A percentile compares a stretch with the other conserved stretches of the same genome.
These are phyloP conservation scores for Flexamia atlantica DNA, from an alignment of 2,888 invertebrate species.

Conservation along the genomic window DNA sequence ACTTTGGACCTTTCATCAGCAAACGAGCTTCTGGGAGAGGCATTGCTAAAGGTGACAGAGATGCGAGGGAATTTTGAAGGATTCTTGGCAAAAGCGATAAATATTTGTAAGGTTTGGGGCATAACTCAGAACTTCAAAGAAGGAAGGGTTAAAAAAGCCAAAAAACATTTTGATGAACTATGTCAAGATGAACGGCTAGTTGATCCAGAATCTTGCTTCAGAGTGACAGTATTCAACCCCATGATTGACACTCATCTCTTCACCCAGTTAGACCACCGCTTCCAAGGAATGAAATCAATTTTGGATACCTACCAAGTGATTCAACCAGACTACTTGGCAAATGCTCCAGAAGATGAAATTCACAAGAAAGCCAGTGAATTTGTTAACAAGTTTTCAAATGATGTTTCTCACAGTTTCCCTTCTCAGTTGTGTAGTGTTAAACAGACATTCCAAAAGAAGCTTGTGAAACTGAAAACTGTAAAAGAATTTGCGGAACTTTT, in stretches of 20 bases:
- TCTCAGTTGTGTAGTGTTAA: not conserved
- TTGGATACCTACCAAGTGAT: no score
- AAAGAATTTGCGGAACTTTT: constrained; percentile 12
- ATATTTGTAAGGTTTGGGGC: not conserved
- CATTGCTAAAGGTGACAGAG: not conserved
- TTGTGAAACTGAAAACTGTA: not conserved
- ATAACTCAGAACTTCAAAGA: not conserved
- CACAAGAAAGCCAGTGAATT: constrained; percentile 14
- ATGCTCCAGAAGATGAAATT: no score
- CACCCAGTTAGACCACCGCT: no score
- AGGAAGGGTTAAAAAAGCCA: not conserved
- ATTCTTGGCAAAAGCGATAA: not conserved
- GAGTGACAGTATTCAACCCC: no score
- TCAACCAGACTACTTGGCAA: no score
- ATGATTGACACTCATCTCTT: no score
- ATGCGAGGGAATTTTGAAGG: not conserved
- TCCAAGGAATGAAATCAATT: no score
- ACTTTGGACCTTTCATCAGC: not conserved
- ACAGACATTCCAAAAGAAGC: not conserved
- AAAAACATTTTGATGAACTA: no score
- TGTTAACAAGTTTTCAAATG: not conserved
- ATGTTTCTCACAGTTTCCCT: constrained; percentile 8
- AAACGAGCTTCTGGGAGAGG: not conserved
- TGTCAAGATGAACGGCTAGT: no score
- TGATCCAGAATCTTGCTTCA: no score